Base-by-base conservation (phyloP, 2,888 invertebrate genomes). In the Monoplex corrugatus region DNA sequence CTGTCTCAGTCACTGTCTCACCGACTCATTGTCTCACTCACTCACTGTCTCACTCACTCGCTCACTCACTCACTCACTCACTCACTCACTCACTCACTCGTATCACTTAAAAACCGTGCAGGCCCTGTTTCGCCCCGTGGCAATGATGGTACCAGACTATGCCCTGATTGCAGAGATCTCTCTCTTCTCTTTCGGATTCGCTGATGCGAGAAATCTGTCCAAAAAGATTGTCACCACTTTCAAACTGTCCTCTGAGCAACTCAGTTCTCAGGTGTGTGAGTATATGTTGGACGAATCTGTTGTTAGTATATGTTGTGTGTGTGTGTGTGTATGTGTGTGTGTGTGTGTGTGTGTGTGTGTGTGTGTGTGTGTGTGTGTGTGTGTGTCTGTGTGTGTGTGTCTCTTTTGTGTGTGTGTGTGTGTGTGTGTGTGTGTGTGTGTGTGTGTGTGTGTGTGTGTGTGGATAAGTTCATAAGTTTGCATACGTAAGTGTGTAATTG, bases 121-220 rank as follows among this genome's bases (percentile, higher is more conserved):
- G 96, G 96, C 98, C 0, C 96, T 98, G 68, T 98, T 98, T 96
- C 97, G 98, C 3, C 98, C 98, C 0, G 98, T 96, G 50, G 97
- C 98, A 0, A 98, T 98, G 98, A 98, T 98, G 98, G 98, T 98
- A 6, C 98, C 98, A 0, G 97, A 98, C 95, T 98, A 98, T 93
- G 97, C 97, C 0, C 96, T 98, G 32, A 98, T 98, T 91, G 98
- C 98, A 0, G 98, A 98, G 96, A 98, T 98, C 92, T 98, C 97
- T 0, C 96, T 98, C 16, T 98, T 98, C 96, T 98, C 98, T 0
- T 98, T 97, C 95, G 98, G 98, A 0, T 98, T 98, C 96, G 96
- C 96, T 38, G 97, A 98, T 91, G 98, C 98, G 3, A 97, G 97
- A 94, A 96, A 97, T 44, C 95, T 98, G 86, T 97, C 98, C 0